Evolutionary conservation across 92 coral and sea anemone species (phyloP).

Genomic region (Pocillopora meandrina): DNA sequence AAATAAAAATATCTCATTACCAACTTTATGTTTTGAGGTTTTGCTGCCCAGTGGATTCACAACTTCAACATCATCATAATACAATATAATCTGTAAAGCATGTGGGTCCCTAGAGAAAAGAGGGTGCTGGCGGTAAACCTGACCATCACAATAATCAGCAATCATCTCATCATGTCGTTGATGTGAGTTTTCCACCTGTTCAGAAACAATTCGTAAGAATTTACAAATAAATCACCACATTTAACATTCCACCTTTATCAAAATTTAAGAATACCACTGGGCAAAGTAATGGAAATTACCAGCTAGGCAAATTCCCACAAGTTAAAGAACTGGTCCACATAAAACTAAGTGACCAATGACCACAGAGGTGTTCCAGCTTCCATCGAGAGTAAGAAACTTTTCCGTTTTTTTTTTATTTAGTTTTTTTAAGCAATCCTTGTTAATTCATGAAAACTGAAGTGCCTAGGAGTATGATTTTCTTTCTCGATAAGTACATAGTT

Average conservation of each 20-base stretch:
- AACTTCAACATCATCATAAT: constrained; percentile 73
- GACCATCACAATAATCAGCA: constrained; percentile 65
- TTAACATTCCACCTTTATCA: no score
- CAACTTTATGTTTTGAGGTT: constrained; percentile 68
- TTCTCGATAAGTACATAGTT: not conserved
- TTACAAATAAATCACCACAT: not conserved
- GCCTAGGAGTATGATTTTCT: not conserved
- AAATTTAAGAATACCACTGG: no score
- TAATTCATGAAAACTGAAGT: not conserved
- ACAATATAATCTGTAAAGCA: constrained; percentile 69
- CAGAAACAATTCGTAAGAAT: not conserved
- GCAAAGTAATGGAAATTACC: no score
- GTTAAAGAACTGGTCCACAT: no score
- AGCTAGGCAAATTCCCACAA: no score
- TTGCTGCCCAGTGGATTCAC: constrained; percentile 64
- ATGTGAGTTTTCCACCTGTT: constrained; percentile 44
- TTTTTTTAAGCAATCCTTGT: not conserved
- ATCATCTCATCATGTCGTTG: constrained; percentile 42
- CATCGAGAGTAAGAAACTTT: constrained; percentile 18
- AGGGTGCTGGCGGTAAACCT: constrained; percentile 57
- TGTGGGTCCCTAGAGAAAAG: constrained; percentile 55
- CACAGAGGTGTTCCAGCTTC: constrained; percentile 13
- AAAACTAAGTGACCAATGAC: no score
- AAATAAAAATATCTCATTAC: constrained; percentile 6
- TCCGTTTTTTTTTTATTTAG: not conserved